phyloP scores from a whole-genome alignment of 2,113 vertebrate species.

The Eudyptes chrysolophus region DNA sequence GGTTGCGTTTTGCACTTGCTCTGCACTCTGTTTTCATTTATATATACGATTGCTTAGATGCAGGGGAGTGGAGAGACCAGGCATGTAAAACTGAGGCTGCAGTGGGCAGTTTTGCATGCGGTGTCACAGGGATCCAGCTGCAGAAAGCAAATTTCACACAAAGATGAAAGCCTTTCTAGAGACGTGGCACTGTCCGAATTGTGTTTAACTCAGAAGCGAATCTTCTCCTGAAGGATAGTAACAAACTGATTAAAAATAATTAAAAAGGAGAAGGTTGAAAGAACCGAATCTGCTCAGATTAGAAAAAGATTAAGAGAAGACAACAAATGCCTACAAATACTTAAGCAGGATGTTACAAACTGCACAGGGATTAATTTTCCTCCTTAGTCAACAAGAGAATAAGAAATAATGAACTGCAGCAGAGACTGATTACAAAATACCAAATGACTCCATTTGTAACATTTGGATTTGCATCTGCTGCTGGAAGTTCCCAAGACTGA shows the following conservation, averaged over 20 bases:
- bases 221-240: not conserved
- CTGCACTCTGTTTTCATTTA: not conserved
- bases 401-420: not conserved
- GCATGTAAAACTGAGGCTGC: not conserved
- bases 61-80: not conserved
- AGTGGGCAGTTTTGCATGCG: not conserved
- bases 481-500: not conserved
- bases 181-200: not conserved
- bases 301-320: constrained; percentile 4
- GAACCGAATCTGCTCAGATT: not conserved
- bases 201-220: not conserved
- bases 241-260: constrained; percentile 16
- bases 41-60: not conserved
- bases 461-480: constrained; percentile 25
- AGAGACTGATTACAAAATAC: not conserved
- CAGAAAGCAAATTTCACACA: not conserved
- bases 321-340: constrained; percentile 20
- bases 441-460: not conserved
- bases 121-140: not conserved
- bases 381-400: constrained; percentile 4
- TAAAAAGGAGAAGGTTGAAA: constrained; percentile 4
- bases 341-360: not conserved
- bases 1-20: not conserved
- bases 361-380: constrained; percentile 14
- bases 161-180: not conserved